A percentile compares a stretch with the other conserved stretches of the same genome.
Conservation (phyloP, 2,888 invertebrate genomes). For the Agapostemon virescens region DNA sequence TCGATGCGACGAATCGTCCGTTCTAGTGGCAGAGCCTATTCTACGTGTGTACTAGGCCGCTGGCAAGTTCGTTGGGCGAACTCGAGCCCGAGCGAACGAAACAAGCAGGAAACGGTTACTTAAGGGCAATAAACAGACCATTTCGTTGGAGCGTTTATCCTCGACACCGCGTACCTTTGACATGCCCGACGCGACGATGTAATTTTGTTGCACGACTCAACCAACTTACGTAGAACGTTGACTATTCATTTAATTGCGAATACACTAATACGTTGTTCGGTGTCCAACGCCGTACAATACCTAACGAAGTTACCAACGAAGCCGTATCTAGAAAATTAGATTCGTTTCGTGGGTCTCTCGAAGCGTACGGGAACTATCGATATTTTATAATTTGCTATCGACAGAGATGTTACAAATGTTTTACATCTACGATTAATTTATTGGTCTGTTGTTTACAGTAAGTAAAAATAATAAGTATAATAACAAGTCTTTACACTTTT, state of each 20-base stretch:
- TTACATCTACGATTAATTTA: not conserved
- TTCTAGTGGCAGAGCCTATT: not conserved
- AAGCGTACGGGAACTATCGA: not conserved
- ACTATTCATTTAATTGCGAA: not conserved
- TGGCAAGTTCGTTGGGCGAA: slow-evolving; percentile 25
- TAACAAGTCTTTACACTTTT: no score
- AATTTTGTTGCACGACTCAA: slow-evolving; percentile 39
- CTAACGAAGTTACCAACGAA: slow-evolving; percentile 45
- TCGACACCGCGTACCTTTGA: slow-evolving; percentile 36
- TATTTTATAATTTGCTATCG: not conserved
- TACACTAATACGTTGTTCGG: not conserved
- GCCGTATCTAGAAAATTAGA: slow-evolving; percentile 39
- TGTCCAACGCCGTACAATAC: slow-evolving; percentile 3
- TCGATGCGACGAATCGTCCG: not conserved
- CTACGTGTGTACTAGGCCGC: not conserved
- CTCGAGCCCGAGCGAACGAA: slow-evolving; percentile 60
- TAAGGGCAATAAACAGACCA: slow-evolving; percentile 76
- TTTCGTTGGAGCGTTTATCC: slow-evolving; percentile 54
- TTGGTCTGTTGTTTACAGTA: no score
- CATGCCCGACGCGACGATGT: slow-evolving; percentile 56
- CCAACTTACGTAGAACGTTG: slow-evolving; percentile 30
- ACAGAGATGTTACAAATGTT: not conserved
- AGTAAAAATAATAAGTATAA: no score
- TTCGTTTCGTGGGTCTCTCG: slow-evolving; percentile 19
- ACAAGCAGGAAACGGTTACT: slow-evolving; percentile 77